Evolutionary conservation across 1,140 invertebrate species (phyloP).

Genomic region (Plectrocnemia conspersa): DNA sequence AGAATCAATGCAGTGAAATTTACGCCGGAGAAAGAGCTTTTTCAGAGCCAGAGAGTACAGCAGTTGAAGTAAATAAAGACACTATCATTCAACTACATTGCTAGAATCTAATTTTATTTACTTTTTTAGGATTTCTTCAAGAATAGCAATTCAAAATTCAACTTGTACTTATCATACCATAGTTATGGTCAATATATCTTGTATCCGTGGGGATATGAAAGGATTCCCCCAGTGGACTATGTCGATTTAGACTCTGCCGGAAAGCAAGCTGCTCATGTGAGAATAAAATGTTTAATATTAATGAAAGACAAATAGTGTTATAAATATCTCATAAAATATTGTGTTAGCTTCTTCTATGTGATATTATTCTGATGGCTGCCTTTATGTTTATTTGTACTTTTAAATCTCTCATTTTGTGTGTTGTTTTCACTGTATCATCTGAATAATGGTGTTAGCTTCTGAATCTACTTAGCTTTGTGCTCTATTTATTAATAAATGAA

Average conservation of each 20-base stretch:
- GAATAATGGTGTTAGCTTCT: too few relatives aligned
- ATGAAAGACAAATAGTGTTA: background rate
- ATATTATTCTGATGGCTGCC: too few relatives aligned
- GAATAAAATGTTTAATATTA: too few relatives aligned
- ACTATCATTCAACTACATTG: too few relatives aligned
- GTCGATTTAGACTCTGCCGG: conserved; percentile 66
- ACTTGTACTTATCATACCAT: conserved; percentile 79
- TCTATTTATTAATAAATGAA: too few relatives aligned
- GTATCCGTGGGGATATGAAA: conserved; percentile 79
- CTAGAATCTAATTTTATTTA: conserved; percentile 9
- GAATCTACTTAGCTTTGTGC: too few relatives aligned
- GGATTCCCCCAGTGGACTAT: conserved; percentile 63
- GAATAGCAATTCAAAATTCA: conserved; percentile 51
- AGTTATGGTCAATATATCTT: conserved; percentile 86
- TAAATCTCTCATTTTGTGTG: too few relatives aligned
- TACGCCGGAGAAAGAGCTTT: conserved; percentile 85
- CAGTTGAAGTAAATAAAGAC: conserved; percentile 63
- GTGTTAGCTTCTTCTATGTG: too few relatives aligned
- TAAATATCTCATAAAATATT: background rate
- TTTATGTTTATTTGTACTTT: too few relatives aligned
- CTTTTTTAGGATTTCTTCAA: conserved; percentile 55
- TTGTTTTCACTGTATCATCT: too few relatives aligned
- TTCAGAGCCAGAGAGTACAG: conserved; percentile 86
- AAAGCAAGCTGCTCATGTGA: conserved; percentile 59
- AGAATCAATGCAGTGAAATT: conserved; percentile 83